Base-by-base conservation (phyloP, 2,797 vertebrate species). In the Dallia pectoralis region DNA sequence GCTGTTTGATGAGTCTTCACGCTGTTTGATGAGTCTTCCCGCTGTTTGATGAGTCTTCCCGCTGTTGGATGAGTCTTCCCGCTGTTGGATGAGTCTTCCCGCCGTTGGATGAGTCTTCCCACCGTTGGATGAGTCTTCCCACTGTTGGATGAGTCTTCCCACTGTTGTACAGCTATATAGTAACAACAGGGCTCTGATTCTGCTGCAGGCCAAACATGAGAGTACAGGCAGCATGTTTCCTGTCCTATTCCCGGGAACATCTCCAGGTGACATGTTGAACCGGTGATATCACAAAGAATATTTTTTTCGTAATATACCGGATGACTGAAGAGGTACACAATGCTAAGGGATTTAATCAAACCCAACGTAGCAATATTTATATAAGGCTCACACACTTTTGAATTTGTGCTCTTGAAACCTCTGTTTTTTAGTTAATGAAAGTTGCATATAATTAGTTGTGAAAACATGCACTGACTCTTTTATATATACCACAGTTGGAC, bases 261-360 rank as follows among this genome's bases (percentile, higher is more conserved):
- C 47, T 29, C 4, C 16, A 44, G 29, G 14, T 18, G 44, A 19
- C 30, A 7, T 40, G 32, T 19, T 32, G 67, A 27, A 49, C 25
- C 49, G 32, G 48, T 70, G 67, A 67, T 40, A 67, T 47, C 25
- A 47, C 66, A 67, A 47, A 27, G 19, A 59, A 16, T 16, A 59
- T 59, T 59, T 59, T 59, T 16, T 22, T 22, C 11, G 25, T n/a
- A 59, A 59, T 59, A 16, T 59, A 22, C 8, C n/a, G 19, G 25
- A 61, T 61, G 22, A 63, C 22, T 63, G 4, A 11, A 29, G 27
- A 25, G 25, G 9, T 62, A 22, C 22, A 32, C 64, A 4, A 56
- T 11, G 53, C 22, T 56, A 44, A 6, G 8, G 40, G 40, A 44
- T 44, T 2, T 44, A 44, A 8, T 44, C 40, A 44, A 8, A 4